Percentiles rank a stretch among this genome's conserved stretches.
These are phyloP conservation scores for Lampris megalopsis DNA, from an alignment of 2,113 vertebrate species.

Conservation along the genomic window DNA sequence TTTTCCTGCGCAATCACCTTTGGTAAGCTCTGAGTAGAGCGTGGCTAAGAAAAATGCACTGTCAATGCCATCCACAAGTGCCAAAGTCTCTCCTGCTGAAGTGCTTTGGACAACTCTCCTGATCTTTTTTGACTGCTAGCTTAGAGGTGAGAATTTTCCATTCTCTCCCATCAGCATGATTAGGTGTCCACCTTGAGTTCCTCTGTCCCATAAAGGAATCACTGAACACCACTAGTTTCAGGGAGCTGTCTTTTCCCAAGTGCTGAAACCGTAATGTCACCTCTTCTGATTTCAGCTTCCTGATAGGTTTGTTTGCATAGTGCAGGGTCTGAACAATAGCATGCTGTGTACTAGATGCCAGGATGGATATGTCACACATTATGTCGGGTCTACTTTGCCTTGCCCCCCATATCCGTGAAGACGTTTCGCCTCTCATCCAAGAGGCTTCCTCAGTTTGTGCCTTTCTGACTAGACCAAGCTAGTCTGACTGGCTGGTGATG, in stretches of 20 bases:
- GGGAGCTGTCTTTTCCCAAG: slow-evolving; percentile 5
- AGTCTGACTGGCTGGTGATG: no score
- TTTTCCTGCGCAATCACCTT: neutral
- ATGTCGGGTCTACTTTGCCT: no score
- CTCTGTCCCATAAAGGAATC: slow-evolving; percentile 15
- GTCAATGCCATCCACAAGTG: slow-evolving; percentile 20
- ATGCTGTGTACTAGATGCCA: slow-evolving; percentile 18
- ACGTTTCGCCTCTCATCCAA: no score
- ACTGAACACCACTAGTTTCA: slow-evolving; percentile 8
- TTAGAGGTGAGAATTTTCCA: slow-evolving; percentile 19
- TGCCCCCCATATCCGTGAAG: no score
- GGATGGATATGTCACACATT: slow-evolving; percentile 7
- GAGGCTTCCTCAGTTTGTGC: no score
- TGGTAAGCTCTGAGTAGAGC: slow-evolving; percentile 21
- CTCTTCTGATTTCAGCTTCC: neutral
- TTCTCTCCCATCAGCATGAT: slow-evolving; percentile 1
- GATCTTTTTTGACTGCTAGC: slow-evolving; percentile 23
- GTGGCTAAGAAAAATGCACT: slow-evolving; percentile 24
- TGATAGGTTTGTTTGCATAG: slow-evolving; percentile 5
- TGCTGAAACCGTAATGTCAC: slow-evolving; percentile 9
- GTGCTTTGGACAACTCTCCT: slow-evolving; percentile 16
- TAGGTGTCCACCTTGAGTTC: no score
- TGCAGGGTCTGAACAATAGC: slow-evolving; percentile 20
- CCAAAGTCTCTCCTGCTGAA: neutral
- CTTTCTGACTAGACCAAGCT: neutral